Percentiles rank a stretch among this genome's conserved stretches.
Conservation (phyloP, 2,888 invertebrate species). For the Lordiphosa andalusiaca region DNA sequence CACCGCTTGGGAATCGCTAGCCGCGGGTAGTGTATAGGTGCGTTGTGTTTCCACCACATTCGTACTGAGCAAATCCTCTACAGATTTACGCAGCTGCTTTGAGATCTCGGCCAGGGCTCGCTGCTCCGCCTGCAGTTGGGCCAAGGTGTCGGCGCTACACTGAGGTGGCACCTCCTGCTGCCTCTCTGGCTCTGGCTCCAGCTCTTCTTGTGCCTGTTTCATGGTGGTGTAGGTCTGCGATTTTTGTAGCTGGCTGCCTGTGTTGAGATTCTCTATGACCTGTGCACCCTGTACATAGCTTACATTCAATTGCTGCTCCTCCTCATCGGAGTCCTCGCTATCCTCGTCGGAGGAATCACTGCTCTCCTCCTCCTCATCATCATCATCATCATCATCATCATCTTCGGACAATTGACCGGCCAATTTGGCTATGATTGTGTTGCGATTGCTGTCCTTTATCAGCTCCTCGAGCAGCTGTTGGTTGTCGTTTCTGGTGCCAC, state of each 20-base stretch:
- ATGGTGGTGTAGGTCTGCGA: constrained; percentile 76
- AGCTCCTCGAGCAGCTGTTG: constrained; percentile 71
- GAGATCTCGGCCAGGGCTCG: constrained; percentile 76
- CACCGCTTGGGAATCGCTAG: constrained; percentile 44
- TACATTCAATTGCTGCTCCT: constrained; percentile 61
- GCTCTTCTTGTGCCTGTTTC: constrained; percentile 50
- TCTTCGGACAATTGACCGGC: constrained; percentile 53
- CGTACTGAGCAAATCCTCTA: constrained; percentile 71
- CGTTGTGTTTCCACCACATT: constrained; percentile 65
- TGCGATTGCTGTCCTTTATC: constrained; percentile 75
- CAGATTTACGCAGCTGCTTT: constrained; percentile 73
- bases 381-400: constrained; percentile 68
- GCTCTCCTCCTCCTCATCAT: constrained; percentile 66
- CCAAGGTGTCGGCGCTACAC: constrained; percentile 51
- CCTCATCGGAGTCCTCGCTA: constrained; percentile 67
- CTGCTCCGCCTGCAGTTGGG: constrained; percentile 74
- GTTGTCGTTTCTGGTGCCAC: constrained; percentile 75
- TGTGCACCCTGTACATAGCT: constrained; percentile 78
- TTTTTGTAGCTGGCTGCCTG: constrained; percentile 70
- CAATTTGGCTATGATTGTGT: constrained; percentile 67
- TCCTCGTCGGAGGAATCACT: constrained; percentile 65
- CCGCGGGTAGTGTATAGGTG: constrained; percentile 53
- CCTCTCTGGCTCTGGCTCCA: not conserved
- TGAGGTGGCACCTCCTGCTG: not conserved
- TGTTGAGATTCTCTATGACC: constrained; percentile 80